phyloP scores from a whole-genome alignment of 2,113 vertebrate species.

The Cyanoderma ruficeps region DNA sequence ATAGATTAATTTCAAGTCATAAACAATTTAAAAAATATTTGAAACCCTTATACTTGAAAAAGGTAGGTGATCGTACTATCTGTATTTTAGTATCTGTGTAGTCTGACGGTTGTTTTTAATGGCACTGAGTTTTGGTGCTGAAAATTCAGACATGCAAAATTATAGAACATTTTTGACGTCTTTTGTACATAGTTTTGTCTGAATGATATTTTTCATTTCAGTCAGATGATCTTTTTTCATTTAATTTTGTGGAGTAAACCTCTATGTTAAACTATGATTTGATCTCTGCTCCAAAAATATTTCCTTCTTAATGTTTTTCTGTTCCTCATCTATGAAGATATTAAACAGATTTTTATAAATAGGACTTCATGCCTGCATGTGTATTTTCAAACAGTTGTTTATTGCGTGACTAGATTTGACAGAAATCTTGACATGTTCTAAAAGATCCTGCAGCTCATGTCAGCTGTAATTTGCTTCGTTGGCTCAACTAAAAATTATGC shows the following conservation, averaged over 20 bases:
- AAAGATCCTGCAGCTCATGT: constrained; percentile 13
- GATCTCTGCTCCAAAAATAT: neutral
- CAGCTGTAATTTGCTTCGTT: constrained; percentile 23
- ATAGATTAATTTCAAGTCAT: neutral
- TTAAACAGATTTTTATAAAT: constrained; percentile 37
- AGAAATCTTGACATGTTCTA: constrained; percentile 29
- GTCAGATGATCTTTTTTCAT: neutral
- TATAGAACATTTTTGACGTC: neutral
- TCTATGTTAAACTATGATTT: neutral
- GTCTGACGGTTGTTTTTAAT: neutral
- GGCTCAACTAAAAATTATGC: constrained; percentile 33
- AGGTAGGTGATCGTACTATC: neutral
- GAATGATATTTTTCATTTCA: neutral
- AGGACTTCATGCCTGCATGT: neutral
- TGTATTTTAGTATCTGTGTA: neutral
- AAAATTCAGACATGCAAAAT: neutral
- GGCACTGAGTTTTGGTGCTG: neutral
- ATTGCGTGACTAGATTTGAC: constrained; percentile 48
- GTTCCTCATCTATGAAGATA: constrained; percentile 5
- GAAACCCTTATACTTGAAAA: neutral
- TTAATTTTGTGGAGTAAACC: neutral
- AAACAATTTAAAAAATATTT: neutral
- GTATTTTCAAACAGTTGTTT: constrained; percentile 45
- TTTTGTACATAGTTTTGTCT: neutral
- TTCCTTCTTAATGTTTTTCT: neutral